Conservation (phyloP, 2,888 invertebrate genomes). For the Linnaemya tessellans region DNA sequence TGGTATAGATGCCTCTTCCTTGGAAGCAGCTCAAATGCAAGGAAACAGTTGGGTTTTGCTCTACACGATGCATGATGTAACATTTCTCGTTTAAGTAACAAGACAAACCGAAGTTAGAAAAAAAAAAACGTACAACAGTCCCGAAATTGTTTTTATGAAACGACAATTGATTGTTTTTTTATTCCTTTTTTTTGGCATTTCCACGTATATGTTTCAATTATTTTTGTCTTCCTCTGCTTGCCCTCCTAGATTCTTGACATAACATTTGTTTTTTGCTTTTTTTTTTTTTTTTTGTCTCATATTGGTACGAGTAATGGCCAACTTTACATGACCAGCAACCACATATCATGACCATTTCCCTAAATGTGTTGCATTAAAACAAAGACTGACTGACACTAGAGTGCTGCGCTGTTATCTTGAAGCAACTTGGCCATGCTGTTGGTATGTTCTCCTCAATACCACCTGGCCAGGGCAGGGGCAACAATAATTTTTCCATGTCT, state of each 20-base stretch:
- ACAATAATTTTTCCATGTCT: constrained; percentile 33
- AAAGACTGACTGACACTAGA: not conserved
- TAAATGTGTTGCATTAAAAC: not conserved
- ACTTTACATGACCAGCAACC: constrained; percentile 46
- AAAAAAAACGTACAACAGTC: constrained; percentile 31
- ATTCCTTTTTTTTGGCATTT: constrained; percentile 21
- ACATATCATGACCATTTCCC: constrained; percentile 14
- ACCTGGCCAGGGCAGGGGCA: not conserved
- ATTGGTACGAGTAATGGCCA: constrained; percentile 1
- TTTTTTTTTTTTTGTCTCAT: not conserved
- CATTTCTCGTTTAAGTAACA: constrained; percentile 5
- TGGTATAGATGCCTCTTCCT: constrained; percentile 47
- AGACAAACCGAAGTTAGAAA: constrained; percentile 27
- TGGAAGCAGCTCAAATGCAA: constrained; percentile 36
- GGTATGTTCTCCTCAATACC: not conserved
- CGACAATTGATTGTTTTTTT: constrained; percentile 80
- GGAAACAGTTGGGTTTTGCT: constrained; percentile 63
- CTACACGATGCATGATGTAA: constrained; percentile 54
- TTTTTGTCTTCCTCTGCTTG: not conserved
- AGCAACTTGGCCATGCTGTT: not conserved
- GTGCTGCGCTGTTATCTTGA: not conserved
- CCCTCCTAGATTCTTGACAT: constrained; percentile 38
- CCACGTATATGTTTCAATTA: constrained; percentile 48
- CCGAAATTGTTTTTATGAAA: constrained; percentile 67
- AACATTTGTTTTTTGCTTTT: constrained; percentile 44